These are phyloP conservation scores for Tetragonisca angustula DNA, from an alignment of 2,888 invertebrate species.

Conservation along the genomic window DNA sequence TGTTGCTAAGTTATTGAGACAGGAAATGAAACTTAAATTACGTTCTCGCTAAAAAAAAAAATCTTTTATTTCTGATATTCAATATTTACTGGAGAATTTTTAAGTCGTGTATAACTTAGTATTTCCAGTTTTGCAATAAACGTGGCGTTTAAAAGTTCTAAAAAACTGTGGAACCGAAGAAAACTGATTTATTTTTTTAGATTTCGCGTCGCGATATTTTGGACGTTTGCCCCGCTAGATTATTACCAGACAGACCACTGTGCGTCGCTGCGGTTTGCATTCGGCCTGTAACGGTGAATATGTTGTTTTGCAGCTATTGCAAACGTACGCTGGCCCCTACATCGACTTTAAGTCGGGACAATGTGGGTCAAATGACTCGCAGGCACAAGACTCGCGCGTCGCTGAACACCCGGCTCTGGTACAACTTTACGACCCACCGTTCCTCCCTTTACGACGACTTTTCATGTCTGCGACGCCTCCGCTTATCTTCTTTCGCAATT, in stretches of 20 bases:
- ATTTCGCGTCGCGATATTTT: too few relatives aligned
- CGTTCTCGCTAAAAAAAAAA: too few relatives aligned
- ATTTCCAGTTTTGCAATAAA: too few relatives aligned
- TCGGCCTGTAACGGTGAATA: slow-evolving; percentile 32
- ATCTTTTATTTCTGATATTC: too few relatives aligned
- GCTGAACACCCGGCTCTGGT: slow-evolving; percentile 37
- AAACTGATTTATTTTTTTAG: too few relatives aligned
- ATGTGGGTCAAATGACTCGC: slow-evolving; percentile 63
- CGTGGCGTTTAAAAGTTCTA: too few relatives aligned
- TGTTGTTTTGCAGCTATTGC: slow-evolving; percentile 25
- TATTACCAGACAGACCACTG: background rate
- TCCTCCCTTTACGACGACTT: slow-evolving; percentile 52
- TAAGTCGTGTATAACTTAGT: too few relatives aligned
- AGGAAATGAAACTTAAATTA: too few relatives aligned
- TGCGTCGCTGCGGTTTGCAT: slow-evolving; percentile 34
- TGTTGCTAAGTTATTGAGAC: too few relatives aligned
- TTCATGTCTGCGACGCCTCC: slow-evolving; percentile 26
- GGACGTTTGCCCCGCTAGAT: too few relatives aligned
- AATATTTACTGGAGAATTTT: too few relatives aligned
- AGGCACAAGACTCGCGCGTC: slow-evolving; percentile 29
- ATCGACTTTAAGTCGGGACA: slow-evolving; percentile 48
- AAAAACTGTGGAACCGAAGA: too few relatives aligned
- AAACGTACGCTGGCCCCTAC: slow-evolving; percentile 24
- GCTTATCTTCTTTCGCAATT: background rate
- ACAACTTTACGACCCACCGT: slow-evolving; percentile 56